Base-by-base conservation (phyloP, 2,113 vertebrate species). In the Apodemus sylvaticus region DNA sequence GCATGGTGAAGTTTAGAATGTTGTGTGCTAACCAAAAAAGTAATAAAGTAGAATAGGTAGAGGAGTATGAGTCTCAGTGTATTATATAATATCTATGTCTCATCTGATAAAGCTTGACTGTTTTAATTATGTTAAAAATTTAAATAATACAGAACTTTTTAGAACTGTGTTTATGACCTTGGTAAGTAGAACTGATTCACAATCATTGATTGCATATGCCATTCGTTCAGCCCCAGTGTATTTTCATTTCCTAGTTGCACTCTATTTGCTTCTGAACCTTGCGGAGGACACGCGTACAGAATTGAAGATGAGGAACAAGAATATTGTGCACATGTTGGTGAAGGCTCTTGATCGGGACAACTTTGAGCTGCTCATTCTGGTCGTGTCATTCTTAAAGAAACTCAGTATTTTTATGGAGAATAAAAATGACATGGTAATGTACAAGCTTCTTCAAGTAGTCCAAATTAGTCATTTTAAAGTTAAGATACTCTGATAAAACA, bases 381-480 rank as follows among this genome's bases (percentile, higher is more conserved):
- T 99, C 5, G 99, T 99, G 36, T 99, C 99, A 73, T 99, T 99
- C 98, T 98, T 99, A 96, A 99, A 99, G 98, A 99, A 99, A 96
- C 99, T 99, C 98, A 99, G 99, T 97, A 99, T 99, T 97, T 99
- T 99, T 97, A 98, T 99, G 98, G 99, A 99, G 98, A 99, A 99
- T 98, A 99, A 99, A 98, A 99, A 99, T 34, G 99, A 99, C 94
- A 99, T 99, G 99, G 99, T 99, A 98, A 99, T 98, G 74, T 79
- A 95, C 17, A 6, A 89, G 13, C 48, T 51, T 66, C 2, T 76
- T 95, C 68, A 92, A 96, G 1, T 12, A 86, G 1, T 77, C 8
- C 1, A 6, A 53, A 4, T 55, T 78, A 62, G 60, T 39, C 42
- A 73, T 94, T 81, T 64, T 93, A 42, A 48, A 86, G 22, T 93